Base-by-base conservation (phyloP, 2,113 vertebrate species). In the Porphyrio hochstetteri region DNA sequence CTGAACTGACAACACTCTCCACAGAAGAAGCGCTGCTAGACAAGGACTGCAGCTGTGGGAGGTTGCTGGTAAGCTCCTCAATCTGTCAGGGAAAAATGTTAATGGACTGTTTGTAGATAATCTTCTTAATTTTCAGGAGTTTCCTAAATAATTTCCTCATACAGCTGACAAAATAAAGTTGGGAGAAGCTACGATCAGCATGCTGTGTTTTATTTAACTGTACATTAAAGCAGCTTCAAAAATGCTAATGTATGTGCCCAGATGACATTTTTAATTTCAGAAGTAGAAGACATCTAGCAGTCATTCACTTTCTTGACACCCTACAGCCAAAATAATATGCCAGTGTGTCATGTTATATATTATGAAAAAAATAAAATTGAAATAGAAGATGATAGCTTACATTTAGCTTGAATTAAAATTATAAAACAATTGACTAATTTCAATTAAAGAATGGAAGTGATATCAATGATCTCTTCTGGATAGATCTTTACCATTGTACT, bases 61-160 rank as follows among this genome's bases (percentile, higher is more conserved):
- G 98, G 85, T 98, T 99, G 97, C 98, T 99, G 63, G 99, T 99
- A 94, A 99, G 83, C 96, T 99, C 99, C 91, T 99, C 99, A 63
- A 99, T 99, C 99, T 99, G 96, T 16, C 15, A 10, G 9, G 19
- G 38, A 44, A 72, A 92, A 29, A 40, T 13, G 10, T 20, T 24
- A 50, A 53, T n/a, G 50, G 36, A 33, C 33, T 60, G 31, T 52
- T n/a, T 65, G 14, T n/a, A 68, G 21, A 71, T n/a, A 56, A 82
- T 38, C n/a, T 19, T 64, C 63, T 94, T 75, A 63, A 63, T 64
- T 82, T 57, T 65, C 52, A 56, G 2, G 13, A 10, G 23, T 64
- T 74, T 81, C 55, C 91, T 57, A 40, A 68, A 57, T 17, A 53
- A 60, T 42, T 68, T 70, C 27, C 9, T 74, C 78, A 69, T 5